These are phyloP conservation scores for Stichopus chloronotus DNA, from an alignment of 35 echinoderm and acorn worm genomes.

Conservation along the genomic window DNA sequence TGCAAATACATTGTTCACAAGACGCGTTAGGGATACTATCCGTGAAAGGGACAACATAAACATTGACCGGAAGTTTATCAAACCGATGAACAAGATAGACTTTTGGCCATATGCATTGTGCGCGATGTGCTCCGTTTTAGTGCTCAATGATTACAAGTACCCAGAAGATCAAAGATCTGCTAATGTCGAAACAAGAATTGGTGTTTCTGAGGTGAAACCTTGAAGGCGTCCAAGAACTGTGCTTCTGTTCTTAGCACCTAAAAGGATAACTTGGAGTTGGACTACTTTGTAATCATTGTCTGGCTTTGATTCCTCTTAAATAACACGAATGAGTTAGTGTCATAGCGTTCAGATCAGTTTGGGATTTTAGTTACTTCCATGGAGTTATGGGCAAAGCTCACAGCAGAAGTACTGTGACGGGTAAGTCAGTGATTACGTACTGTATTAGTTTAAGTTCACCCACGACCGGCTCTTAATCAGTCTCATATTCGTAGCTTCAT, in stretches of 20 bases:
- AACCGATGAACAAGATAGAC: not conserved
- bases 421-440: not conserved
- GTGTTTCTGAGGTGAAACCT: too few species aligned
- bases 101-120: too few species aligned
- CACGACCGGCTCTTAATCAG: not conserved
- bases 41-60: not conserved
- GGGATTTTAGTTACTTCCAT: slow-evolving; percentile 14
- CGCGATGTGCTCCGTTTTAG: too few species aligned
- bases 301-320: not conserved
- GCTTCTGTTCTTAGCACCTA: not conserved
- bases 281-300: not conserved
- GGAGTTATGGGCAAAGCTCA: slow-evolving; percentile 62
- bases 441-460: not conserved
- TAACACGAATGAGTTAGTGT: not conserved
- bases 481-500: not conserved
- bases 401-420: slow-evolving; percentile 59
- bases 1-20: not conserved
- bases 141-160: too few species aligned
- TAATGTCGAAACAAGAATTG: too few species aligned
- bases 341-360: not conserved
- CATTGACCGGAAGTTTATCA: slow-evolving; percentile 31
- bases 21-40: not conserved
- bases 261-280: not conserved
- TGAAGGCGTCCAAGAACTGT: too few species aligned
- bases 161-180: too few species aligned